Evolutionary conservation across 2,113 vertebrate species (phyloP), one percentile per base, ranked within the genome.

Genomic region (Mellivora capensis): DNA sequence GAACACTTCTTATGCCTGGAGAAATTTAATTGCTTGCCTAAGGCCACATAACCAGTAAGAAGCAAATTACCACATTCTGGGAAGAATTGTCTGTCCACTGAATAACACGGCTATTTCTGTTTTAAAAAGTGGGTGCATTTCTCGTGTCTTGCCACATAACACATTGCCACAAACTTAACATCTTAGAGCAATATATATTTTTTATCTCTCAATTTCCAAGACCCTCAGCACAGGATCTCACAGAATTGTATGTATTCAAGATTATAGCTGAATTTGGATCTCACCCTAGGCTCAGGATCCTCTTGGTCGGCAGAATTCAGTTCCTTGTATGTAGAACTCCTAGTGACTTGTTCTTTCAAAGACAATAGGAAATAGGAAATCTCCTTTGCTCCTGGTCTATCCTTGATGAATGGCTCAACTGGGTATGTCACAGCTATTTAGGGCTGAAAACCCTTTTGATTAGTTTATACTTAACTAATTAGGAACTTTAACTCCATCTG

Each of bases 11-110:
- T 23, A 54, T 31, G 2, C 21, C 7, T 62, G 20, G 62, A 90
- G 21, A 88, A 91, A 31, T 93, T 83, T 76, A 96, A 87, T 88
- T 5, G 2, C 34, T 91, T 96, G 82, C 62, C 42, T 93, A 71
- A 88, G 37, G 64, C 82, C 49, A 76, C 8, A 77, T 95, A 76
- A 34, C 11, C 27, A 39, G 27, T 93, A 64, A 76, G 76, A 93
- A 90, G 34, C 62, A 88, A 96, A 81, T 17, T 61, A 79, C 49
- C 69, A 67, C 0, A 71, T 88, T 76, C 42, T 4, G 34, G 15
- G 13, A 14, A 77, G 76, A 82, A 54, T 54, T 18, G 52, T 96
- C 42, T 89, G 39, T 69, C 5, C 49, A 39, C 47, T 85, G 47
- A 76, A 37, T 90, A 61, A 64, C 9, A 54, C 2, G 3, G 18